Evolutionary conservation across 2,888 invertebrate genomes (phyloP), one percentile per base, ranked within the genome.

Genomic region (Seira sanloemensis): DNA sequence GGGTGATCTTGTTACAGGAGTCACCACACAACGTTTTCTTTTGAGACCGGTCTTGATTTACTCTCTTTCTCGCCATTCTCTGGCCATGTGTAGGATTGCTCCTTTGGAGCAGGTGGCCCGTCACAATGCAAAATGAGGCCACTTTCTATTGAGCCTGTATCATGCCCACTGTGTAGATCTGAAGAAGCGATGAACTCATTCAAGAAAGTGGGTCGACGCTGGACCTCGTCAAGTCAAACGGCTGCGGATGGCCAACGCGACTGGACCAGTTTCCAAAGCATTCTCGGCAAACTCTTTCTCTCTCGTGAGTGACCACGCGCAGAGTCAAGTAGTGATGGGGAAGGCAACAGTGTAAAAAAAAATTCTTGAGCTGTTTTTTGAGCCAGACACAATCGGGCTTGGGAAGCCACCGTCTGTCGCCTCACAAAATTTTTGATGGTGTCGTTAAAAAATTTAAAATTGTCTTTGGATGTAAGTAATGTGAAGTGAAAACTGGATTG

Each of bases 121-220:
- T n/a, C n/a, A n/a, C n/a, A n/a, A n/a, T n/a, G n/a, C 37, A 37
- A 12, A 84, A 79, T 79, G 82, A 84, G 83, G 85, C 78, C 82
- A 82, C 78, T 73, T 37, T 37, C 37, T 37, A 7, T 58, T n/a
- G n/a, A n/a, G n/a, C n/a, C 69, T 79, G 72, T 82, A 86, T 88
- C 77, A 85, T 88, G 88, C 86, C 84, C 86, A 84, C 85, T 74
- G 46, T n/a, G 19, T 78, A 88, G 88, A 89, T 89, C 77, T 87
- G 62, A 77, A 85, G 86, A 87, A 88, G 85, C 72, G 89, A 89
- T 89, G 89, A 89, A 89, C 89, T 88, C 89, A 86, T 89, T 89
- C 85, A 85, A 83, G 87, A 89, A 84, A 89, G 86, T 89, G 84
- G 89, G 89, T 89, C 88, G 84, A 78, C 84, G 78, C 80, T 85